Conservation (phyloP, 2,888 invertebrate genomes). For the Trichacis sp. region DNA sequence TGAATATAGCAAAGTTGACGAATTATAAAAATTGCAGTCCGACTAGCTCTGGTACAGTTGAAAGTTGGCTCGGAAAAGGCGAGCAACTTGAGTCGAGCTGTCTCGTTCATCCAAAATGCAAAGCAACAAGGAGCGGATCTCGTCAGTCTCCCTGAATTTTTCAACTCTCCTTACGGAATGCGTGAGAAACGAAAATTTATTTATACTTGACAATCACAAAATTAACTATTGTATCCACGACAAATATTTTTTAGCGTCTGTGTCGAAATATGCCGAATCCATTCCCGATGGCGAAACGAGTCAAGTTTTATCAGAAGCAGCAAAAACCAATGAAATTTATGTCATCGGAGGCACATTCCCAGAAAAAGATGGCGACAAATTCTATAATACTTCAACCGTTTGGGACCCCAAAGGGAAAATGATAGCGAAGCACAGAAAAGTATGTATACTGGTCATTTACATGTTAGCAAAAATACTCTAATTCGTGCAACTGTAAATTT, state of each 20-base stretch:
- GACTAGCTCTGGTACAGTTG: conserved; percentile 86
- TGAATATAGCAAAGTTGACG: too few relatives aligned
- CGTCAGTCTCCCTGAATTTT: conserved; percentile 86
- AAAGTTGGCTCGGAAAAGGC: conserved; percentile 81
- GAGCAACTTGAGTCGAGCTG: conserved; percentile 81
- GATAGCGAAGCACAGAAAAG: conserved; percentile 87
- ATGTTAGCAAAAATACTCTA: too few relatives aligned
- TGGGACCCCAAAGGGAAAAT: conserved; percentile 85
- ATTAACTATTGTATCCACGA: background rate
- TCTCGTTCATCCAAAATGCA: conserved; percentile 79
- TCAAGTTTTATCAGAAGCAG: conserved; percentile 78
- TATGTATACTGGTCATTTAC: too few relatives aligned
- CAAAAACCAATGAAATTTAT: conserved; percentile 81
- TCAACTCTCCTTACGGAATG: conserved; percentile 94
- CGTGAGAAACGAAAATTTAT: conserved; percentile 71
- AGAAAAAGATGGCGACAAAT: conserved; percentile 76
- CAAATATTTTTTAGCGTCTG: conserved; percentile 72
- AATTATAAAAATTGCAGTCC: too few relatives aligned
- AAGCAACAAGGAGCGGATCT: conserved; percentile 76
- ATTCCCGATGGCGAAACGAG: conserved; percentile 85
- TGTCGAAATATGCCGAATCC: conserved; percentile 86
- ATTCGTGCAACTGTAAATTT: too few relatives aligned
- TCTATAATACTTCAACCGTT: conserved; percentile 91
- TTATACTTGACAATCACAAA: too few relatives aligned
- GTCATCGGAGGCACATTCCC: conserved; percentile 93